Base-by-base conservation (phyloP, 2,113 vertebrate genomes). In the Pardalotus punctatus region DNA sequence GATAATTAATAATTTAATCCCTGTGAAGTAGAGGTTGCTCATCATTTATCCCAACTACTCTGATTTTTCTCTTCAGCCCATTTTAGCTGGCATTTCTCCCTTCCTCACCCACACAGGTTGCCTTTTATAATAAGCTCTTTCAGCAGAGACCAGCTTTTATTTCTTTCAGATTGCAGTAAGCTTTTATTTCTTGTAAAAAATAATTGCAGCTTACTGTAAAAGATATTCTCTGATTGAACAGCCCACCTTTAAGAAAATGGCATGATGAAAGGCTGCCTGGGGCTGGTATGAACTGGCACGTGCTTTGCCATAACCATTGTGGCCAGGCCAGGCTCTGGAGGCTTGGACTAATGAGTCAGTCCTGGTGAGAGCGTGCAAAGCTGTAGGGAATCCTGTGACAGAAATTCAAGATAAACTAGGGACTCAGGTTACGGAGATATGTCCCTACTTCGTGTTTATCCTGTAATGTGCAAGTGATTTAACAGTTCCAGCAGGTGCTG, bases 1-100 rank as follows among this genome's bases (percentile, higher is more conserved):
- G 27, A 71, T 61, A 80, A 87, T 87, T 94, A 88, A 96, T 89
- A 87, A 94, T 87, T 95, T 96, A 88, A 51, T 73, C 81, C 53
- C 80, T 88, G 48, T 25, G 42, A 92, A 93, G 73, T 40, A 84
- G 29, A 89, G 42, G 33, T 60, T 92, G 53, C 65, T 61, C 42
- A 93, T 87, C 40, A 64, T 86, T 94, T 94, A 43, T 81, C 45
- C 79, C 42, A 57, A 12, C 78, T 13, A 36, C 81, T 65, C 90
- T 90, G 88, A 94, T 86, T 95, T 95, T 96, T 65, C 86, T 64
- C 38, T 66, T 36, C 61, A 69, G 24, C 23, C 94, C 31, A 22
- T 89, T 86, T 62, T 22, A 90, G 53, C 56, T 93, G 36, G 82
- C 50, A 24, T 64, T 61, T 65, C 42, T 88, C 38, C 74, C 64